These are phyloP conservation scores for Macrophya alboannulata DNA, from an alignment of 2,888 invertebrate genomes.

Conservation along the genomic window DNA sequence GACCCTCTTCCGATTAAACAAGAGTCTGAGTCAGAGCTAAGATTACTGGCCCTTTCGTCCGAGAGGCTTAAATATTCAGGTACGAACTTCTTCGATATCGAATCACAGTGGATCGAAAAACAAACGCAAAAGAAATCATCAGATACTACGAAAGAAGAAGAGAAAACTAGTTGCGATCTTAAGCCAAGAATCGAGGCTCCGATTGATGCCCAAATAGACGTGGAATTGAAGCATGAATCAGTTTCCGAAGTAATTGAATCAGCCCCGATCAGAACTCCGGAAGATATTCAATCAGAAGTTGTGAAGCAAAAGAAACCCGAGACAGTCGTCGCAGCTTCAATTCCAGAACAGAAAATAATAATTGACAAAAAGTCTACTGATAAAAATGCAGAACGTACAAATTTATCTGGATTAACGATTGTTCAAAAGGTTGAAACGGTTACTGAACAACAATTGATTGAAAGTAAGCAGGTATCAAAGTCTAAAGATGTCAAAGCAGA, in stretches of 20 bases:
- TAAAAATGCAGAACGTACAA: not conserved
- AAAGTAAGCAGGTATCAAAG: not conserved
- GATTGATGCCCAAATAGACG: not conserved
- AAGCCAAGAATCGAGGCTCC: not conserved
- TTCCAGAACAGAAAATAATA: slow-evolving; percentile 11
- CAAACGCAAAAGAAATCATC: slow-evolving; percentile 11
- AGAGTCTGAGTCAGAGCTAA: slow-evolving; percentile 57
- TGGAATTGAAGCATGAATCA: slow-evolving; percentile 15
- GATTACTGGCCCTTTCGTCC: slow-evolving; percentile 61
- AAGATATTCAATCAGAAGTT: not conserved
- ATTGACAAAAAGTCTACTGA: not conserved
- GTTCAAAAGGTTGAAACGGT: slow-evolving; percentile 12
- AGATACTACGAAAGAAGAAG: not conserved
- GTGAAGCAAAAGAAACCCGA: not conserved
- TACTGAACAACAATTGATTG: not conserved
- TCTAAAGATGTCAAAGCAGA: not conserved
- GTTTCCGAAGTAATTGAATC: slow-evolving; percentile 30
- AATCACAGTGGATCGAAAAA: slow-evolving; percentile 65
- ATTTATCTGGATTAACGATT: slow-evolving; percentile 6
- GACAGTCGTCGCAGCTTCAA: not conserved
- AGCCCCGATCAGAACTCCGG: not conserved
- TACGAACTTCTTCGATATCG: slow-evolving; percentile 62
- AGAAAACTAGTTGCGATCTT: not conserved
- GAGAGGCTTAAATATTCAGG: slow-evolving; percentile 67
- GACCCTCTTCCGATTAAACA: slow-evolving; percentile 40